Base-by-base conservation (phyloP, 1,140 invertebrate species). In the Drosophila neocordata region DNA sequence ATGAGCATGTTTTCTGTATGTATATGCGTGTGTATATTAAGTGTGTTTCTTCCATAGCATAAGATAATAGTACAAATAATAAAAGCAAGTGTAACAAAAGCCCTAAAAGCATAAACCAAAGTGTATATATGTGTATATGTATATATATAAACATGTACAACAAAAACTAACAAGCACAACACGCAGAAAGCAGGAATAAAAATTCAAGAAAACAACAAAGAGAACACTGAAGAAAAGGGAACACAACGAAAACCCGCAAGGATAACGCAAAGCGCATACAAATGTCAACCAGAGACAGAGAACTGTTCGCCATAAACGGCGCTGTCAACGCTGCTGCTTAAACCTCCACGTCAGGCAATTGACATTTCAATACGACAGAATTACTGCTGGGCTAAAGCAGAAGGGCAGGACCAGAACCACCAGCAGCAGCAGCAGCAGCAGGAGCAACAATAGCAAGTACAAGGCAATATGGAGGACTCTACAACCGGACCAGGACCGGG, bases 401-500 rank as follows among this genome's bases (percentile, higher is more conserved):
- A 53, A n/a, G 51, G 51, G 22, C 51, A 65, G 35, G 37, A 65
- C n/a, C n/a, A 65, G 52, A 18, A 59, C 15, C 27, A 56, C 18
- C 18, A 68, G 52, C 27, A 31, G 5, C 27, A 31, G 27, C 27
- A 31, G 5, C 27, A 31, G 27, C 27, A 24, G 27, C 27, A 31
- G 27, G 4, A 31, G 27, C 51, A 56, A 12, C 51, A 72, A 38
- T 63, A 69, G 13, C 37, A 69, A 15, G 20, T 8, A 15, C 27
- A 41, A 15, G 15, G 55, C 66, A 77, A 48, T 31, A 89, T 89
- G 87, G 87, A 89, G 31, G 87, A 89, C 48, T 71, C 73, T 65
- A 67, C 65, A 22, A 52, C 85, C 31, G 63, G 77, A 31, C 56
- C 80, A 24, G 69, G 60, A 20, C 55, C 85, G 24, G 63, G 77